A percentile compares a stretch with the other conserved stretches of the same genome.
Evolutionary conservation across 92 coral and sea anemone genomes (phyloP).

Genomic region (Parazoanthus darwini): DNA sequence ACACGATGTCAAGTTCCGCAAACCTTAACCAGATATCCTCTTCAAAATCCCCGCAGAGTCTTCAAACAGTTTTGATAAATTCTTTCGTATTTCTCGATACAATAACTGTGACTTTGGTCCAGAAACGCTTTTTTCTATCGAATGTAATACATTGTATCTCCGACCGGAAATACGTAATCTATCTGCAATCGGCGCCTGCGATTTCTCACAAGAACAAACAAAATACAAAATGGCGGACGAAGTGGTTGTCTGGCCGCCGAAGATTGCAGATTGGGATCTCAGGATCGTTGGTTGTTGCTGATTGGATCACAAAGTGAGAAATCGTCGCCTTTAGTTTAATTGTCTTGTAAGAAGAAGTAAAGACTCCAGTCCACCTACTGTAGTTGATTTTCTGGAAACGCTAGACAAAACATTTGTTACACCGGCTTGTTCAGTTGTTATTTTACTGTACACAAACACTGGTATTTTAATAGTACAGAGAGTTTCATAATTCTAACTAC

Average conservation of each 20-base stretch:
- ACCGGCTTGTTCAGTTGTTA: not conserved
- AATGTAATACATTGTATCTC: no score
- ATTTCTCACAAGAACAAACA: constrained; percentile 27
- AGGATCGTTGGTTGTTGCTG: not conserved
- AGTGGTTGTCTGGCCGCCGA: not conserved
- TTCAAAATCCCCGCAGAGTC: not conserved
- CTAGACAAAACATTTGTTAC: not conserved
- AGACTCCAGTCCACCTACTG: not conserved
- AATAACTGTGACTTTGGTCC: not conserved
- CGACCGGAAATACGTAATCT: not conserved
- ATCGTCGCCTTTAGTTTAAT: not conserved
- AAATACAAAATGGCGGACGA: constrained; percentile 38
- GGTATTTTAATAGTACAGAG: not conserved
- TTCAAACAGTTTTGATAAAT: not conserved
- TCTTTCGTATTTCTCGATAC: not conserved
- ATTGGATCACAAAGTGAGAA: not conserved
- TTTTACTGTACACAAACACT: not conserved
- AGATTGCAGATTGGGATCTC: not conserved
- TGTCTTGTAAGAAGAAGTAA: not conserved
- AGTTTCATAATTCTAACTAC: not conserved
- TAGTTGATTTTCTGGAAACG: not conserved
- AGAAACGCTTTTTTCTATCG: not conserved
- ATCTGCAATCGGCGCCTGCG: constrained; percentile 23
- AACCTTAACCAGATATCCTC: not conserved
- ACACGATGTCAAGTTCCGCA: not conserved